Conservation (phyloP, 2,797 vertebrate genomes). For the Parauchenoglanis ngamensis region DNA sequence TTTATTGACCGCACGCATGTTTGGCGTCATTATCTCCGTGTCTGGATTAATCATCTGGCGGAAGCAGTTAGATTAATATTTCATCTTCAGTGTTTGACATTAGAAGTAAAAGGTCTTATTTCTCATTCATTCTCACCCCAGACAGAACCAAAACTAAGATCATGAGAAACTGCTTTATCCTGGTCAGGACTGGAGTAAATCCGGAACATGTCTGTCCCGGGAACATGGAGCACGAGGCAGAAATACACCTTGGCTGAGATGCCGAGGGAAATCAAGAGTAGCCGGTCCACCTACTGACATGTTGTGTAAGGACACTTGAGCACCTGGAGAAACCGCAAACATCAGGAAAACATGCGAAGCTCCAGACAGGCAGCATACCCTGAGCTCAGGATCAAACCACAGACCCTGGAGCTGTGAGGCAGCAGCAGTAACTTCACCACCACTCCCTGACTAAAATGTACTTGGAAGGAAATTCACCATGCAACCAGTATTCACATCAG, state of each 20-base stretch:
- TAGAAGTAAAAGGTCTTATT: not conserved
- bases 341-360: not conserved
- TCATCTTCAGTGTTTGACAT: not conserved
- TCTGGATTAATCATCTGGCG: not conserved
- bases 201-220: not conserved
- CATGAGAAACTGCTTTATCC: not conserved
- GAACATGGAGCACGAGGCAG: not conserved
- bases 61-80: not conserved
- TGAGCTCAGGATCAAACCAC: slow-evolving; percentile 24
- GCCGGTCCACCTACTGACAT: slow-evolving; percentile 11
- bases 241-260: not conserved
- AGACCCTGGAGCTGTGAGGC: slow-evolving; percentile 9
- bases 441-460: no score
- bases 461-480: not conserved
- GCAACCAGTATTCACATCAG: not conserved
- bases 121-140: not conserved
- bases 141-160: no score
- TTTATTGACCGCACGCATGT: slow-evolving; percentile 1
- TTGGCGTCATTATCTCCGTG: not conserved
- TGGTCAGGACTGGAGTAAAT: not conserved
- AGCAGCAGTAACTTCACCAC: not conserved
- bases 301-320: slow-evolving; percentile 11
- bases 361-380: not conserved
- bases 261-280: slow-evolving; percentile 12
- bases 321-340: not conserved